Evolutionary conservation across 2,113 vertebrate species (phyloP).

Genomic region (Siphamia tubifer): DNA sequence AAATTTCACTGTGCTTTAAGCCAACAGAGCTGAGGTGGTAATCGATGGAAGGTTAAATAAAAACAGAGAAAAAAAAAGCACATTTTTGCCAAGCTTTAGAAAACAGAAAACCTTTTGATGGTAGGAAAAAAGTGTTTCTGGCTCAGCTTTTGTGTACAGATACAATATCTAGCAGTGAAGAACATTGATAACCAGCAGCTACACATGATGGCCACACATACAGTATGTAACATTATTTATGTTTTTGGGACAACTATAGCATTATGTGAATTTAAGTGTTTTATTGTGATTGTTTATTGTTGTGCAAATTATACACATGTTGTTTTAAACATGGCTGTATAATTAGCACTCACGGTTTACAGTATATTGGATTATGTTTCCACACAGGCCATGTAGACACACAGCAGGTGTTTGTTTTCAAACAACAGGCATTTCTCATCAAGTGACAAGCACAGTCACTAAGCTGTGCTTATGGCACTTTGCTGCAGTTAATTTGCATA

Average conservation of each 20-base stretch:
- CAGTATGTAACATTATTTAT: background rate
- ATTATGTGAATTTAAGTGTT: background rate
- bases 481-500: slow-evolving; percentile 45
- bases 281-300: background rate
- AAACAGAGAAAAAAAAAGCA: slow-evolving; percentile 51
- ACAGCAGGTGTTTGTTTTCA: slow-evolving; percentile 57
- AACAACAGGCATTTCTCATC: slow-evolving; percentile 52
- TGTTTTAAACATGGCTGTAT: slow-evolving; percentile 10
- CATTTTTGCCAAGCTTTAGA: slow-evolving; percentile 20
- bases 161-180: background rate
- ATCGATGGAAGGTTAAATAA: slow-evolving; percentile 72
- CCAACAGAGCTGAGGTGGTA: slow-evolving; percentile 46
- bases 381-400: background rate
- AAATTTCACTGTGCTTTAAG: slow-evolving; percentile 28
- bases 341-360: slow-evolving; percentile 22
- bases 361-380: slow-evolving; percentile 3
- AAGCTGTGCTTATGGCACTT: slow-evolving; percentile 31
- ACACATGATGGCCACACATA: background rate
- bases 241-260: background rate
- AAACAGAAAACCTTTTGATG: slow-evolving; percentile 31
- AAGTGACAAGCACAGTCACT: slow-evolving; percentile 33
- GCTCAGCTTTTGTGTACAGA: background rate
- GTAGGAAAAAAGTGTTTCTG: background rate
- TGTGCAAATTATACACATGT: background rate
- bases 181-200: background rate